Percentiles rank a stretch among this genome's conserved stretches.
Conservation (phyloP, 2,113 vertebrate species). For the Lepisosteus osseus region DNA sequence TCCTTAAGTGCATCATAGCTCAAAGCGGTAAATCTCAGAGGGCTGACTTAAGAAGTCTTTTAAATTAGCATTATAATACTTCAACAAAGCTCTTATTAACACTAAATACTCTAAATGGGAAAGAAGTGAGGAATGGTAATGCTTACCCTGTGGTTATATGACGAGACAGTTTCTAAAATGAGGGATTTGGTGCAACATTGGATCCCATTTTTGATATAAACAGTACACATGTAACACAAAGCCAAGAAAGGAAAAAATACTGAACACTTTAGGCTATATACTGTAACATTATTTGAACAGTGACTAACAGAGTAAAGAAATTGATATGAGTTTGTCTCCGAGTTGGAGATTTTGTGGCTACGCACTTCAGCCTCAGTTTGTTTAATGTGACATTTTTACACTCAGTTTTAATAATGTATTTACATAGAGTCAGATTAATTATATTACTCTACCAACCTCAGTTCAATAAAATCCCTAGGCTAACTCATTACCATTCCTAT, state of each 20-base stretch:
- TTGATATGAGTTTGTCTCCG: background rate
- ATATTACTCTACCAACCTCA: background rate
- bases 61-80: conserved; percentile 17
- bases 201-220: background rate
- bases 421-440: conserved; percentile 8
- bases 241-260: background rate
- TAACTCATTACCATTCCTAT: background rate
- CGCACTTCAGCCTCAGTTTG: background rate
- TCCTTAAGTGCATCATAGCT: conserved; percentile 11
- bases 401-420: background rate
- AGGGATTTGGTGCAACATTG: background rate
- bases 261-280: conserved; percentile 6
- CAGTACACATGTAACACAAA: background rate
- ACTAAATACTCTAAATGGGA: conserved; percentile 6
- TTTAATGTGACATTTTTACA: conserved; percentile 9
- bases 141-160: background rate
- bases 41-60: conserved; percentile 4
- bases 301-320: background rate
- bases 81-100: conserved; percentile 19
- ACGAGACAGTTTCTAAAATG: background rate
- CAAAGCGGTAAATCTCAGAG: background rate
- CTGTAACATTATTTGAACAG: background rate
- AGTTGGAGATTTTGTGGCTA: background rate
- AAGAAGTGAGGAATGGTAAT: conserved; percentile 11
- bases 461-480: background rate